Evolutionary conservation across 2,888 invertebrate species (phyloP).

Genomic region (Cinara cedri): DNA sequence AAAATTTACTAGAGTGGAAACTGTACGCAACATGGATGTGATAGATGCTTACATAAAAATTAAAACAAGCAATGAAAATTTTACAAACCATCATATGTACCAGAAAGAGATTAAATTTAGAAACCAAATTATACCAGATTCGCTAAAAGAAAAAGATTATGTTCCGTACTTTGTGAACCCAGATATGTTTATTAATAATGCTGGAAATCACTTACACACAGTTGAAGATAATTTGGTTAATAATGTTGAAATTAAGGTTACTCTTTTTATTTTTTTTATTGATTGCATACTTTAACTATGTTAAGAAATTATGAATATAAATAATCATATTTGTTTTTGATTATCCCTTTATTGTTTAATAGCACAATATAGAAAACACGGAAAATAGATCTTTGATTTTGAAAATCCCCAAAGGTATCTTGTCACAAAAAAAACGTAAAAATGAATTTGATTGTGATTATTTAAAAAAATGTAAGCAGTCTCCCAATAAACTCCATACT

Average conservation of each 20-base stretch:
- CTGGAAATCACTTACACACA: conserved; percentile 75
- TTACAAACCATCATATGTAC: conserved; percentile 91
- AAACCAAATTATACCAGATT: conserved; percentile 92
- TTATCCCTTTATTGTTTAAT: conserved; percentile 51
- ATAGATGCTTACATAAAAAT: conserved; percentile 98
- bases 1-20: conserved; percentile 89
- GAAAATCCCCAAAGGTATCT: conserved; percentile 79
- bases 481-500: conserved; percentile 88
- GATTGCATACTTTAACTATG: not conserved
- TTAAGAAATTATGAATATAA: not conserved
- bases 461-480: conserved; percentile 78
- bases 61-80: conserved; percentile 89
- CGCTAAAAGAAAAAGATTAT: conserved; percentile 96
- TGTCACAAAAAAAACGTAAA: conserved; percentile 70
- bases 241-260: conserved; percentile 89
- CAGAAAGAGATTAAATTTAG: conserved; percentile 99
- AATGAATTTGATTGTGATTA: conserved; percentile 86
- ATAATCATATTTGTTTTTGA: not conserved
- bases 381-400: conserved; percentile 78
- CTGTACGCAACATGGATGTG: conserved; percentile 90
- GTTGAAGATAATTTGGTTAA: conserved; percentile 88
- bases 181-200: conserved; percentile 71
- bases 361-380: conserved; percentile 87
- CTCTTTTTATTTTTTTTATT: conserved; percentile 12
- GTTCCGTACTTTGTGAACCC: conserved; percentile 78